phyloP scores from a whole-genome alignment of 2,113 vertebrate genomes.

The Muntiacus muntjak region DNA sequence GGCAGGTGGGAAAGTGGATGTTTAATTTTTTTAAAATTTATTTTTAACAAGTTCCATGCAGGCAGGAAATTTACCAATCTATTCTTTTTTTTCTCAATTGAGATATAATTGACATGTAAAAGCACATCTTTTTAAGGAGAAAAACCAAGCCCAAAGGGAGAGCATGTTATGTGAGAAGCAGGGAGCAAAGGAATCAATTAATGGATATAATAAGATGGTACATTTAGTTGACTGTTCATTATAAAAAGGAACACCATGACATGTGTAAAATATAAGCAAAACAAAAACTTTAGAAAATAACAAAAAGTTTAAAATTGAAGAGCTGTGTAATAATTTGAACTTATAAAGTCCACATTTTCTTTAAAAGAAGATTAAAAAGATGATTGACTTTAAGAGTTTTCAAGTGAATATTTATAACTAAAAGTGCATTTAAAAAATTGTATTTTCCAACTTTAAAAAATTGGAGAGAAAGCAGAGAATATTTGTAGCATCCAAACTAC shows the following conservation, averaged over 20 bases:
- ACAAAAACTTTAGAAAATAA: background rate
- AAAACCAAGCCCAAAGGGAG: background rate
- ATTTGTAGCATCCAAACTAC: background rate
- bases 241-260: background rate
- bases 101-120: background rate
- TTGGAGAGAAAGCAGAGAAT: background rate
- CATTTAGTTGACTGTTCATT: background rate
- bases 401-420: background rate
- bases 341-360: background rate
- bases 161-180: background rate
- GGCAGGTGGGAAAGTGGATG: background rate
- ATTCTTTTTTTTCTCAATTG: background rate
- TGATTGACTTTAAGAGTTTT: background rate
- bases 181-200: background rate
- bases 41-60: background rate
- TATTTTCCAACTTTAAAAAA: background rate
- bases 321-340: background rate
- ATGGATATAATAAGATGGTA: background rate
- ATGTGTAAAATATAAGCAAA: background rate
- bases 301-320: background rate
- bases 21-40: background rate
- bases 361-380: background rate
- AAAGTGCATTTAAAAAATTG: background rate
- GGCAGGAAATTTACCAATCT: background rate
- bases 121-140: background rate